Percentiles rank a stretch among this genome's conserved stretches.
These are phyloP conservation scores for Herminia tarsipennalis DNA, from an alignment of 2,888 invertebrate species.

Conservation along the genomic window DNA sequence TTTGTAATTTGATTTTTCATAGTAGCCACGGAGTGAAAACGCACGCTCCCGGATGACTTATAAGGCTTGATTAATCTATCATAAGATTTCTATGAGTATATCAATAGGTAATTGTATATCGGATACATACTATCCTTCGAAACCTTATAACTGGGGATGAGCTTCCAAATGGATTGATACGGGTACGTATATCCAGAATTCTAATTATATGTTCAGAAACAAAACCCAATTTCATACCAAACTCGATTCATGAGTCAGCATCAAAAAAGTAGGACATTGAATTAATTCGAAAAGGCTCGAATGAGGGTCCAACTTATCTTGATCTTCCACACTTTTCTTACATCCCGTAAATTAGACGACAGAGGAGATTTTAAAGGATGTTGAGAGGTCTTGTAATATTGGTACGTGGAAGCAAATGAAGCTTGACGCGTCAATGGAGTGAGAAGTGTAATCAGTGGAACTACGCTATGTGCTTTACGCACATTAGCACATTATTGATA, in stretches of 20 bases:
- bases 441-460: constrained; percentile 59
- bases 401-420: constrained; percentile 54
- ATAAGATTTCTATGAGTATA: no score
- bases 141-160: not conserved
- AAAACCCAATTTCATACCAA: constrained; percentile 43
- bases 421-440: constrained; percentile 60
- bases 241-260: constrained; percentile 52
- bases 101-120: no score
- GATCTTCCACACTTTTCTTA: constrained; percentile 19
- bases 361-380: constrained; percentile 14
- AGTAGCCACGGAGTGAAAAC: no score
- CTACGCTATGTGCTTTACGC: constrained; percentile 46
- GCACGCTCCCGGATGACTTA: no score
- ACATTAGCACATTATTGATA: constrained; percentile 47
- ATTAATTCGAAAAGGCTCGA: constrained; percentile 58
- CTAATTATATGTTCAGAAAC: constrained; percentile 45
- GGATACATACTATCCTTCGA: not conserved
- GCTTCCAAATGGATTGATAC: constrained; percentile 11
- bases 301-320: constrained; percentile 26
- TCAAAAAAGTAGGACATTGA: constrained; percentile 59
- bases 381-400: constrained; percentile 29
- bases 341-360: constrained; percentile 3
- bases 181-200: constrained; percentile 30
- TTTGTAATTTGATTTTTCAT: no score
- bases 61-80: no score